phyloP scores from a whole-genome alignment of 2,113 vertebrate species.

The Chinchilla lanigera region DNA sequence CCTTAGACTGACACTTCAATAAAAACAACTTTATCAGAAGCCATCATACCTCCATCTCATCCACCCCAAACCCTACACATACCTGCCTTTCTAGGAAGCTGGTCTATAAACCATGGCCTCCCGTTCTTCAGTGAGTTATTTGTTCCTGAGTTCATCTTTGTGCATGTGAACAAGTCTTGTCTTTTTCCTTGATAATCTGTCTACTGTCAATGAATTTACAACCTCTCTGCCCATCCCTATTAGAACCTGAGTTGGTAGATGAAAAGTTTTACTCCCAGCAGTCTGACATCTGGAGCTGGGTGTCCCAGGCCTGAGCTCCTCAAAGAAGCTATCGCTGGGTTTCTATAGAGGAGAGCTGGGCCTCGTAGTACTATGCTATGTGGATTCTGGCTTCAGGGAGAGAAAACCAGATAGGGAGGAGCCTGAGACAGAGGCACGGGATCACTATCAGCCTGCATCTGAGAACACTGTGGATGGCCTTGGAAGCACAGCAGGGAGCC shows the following conservation, averaged over 20 bases:
- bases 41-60: not conserved
- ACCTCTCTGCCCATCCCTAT: rapidly evolving
- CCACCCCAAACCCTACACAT: not conserved
- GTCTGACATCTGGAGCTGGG: not conserved
- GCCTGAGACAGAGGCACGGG: not conserved
- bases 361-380: not conserved
- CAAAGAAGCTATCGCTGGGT: not conserved
- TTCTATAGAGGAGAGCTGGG: not conserved
- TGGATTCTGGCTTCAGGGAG: not conserved
- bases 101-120: not conserved
- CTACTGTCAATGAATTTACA: not conserved
- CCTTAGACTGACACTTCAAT: not conserved
- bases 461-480: not conserved
- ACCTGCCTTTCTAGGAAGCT: not conserved
- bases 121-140: not conserved
- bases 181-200: not conserved
- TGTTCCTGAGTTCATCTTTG: not conserved
- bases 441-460: not conserved
- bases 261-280: not conserved
- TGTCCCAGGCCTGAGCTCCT: rapidly evolving
- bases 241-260: not conserved
- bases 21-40: not conserved
- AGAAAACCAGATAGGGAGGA: not conserved
- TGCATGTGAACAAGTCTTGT: not conserved
- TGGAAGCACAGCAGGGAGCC: no score